Evolutionary conservation across 2,888 invertebrate species (phyloP), one percentile per base, ranked within the genome.

Genomic region (Rhagonycha lutea): DNA sequence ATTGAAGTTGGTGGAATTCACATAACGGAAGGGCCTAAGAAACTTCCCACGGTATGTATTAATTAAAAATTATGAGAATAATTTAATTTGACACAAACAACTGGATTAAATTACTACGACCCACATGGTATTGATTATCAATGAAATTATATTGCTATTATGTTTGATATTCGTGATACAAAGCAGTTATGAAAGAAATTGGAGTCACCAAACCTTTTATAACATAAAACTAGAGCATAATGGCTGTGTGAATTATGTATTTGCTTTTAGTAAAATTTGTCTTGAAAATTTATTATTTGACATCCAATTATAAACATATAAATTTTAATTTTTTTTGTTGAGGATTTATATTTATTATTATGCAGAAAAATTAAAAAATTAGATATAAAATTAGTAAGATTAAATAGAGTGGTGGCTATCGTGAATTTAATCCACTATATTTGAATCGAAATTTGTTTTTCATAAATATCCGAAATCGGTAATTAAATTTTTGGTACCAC

Each of bases 1-100:
- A 86, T 90, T 1, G 90, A 91, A 85, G 87, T 91, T 7, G 90
- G 89, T 60, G 91, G 91, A 24, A 86, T 90, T 72, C 90, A 90
- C 85, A 84, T 91, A 23, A 84, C 85, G 75, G 84, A 86, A 61
- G 84, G 86, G 47, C 83, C 72, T 5, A 82, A 83, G 62, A 68
- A 68, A 10, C 61, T 85, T 68, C 84, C 85, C 14, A 14, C 79
- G 81, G 85, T 85, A 82, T 76, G 75, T 70, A 47, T 67, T 69
- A 67, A 61, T 61, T 26, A 32, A 69, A 69, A 29, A 61, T 60
- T 61, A 60, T 65, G 4, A 14, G 26, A 4, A 47, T 60, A 14
- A 29, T 61, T 70, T 18, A 8, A 60, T 14, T 23, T 24, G n/a
- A n/a, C 18, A 14, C 61, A 24, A n/a, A 32, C 23, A 24, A 23